Conservation (phyloP, 23 tunicate genomes). For the Corella eumyota region DNA sequence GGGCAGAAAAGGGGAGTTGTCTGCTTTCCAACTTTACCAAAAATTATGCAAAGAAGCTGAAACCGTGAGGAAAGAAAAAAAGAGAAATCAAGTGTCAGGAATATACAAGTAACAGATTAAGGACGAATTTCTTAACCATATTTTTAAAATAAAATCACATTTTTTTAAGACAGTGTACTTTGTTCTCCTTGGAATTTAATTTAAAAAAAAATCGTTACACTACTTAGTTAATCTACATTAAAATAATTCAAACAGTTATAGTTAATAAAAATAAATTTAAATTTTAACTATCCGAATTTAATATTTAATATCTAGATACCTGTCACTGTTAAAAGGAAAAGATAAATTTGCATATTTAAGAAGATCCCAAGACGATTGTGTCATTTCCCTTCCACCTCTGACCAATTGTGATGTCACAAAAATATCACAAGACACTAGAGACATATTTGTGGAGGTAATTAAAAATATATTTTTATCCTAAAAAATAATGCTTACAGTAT, state of each 20-base stretch:
- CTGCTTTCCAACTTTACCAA: constrained; percentile 35
- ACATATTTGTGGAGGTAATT: constrained; percentile 68
- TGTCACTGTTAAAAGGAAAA: constrained; percentile 51
- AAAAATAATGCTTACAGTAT: no score
- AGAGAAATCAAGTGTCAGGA: constrained; percentile 76
- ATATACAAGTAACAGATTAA: constrained; percentile 52
- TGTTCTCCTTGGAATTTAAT: not conserved
- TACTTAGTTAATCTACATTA: no score
- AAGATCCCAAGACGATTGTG: constrained; percentile 37
- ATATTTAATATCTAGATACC: constrained; percentile 21
- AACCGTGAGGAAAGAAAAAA: constrained; percentile 63
- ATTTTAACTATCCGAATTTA: not conserved
- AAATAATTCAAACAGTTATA: no score
- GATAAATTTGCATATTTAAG: constrained; percentile 58
- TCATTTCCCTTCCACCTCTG: constrained; percentile 87
- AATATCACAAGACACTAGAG: constrained; percentile 21
- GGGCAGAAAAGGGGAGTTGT: constrained; percentile 36
- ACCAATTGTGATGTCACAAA: constrained; percentile 69
- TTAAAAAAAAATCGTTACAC: not conserved
- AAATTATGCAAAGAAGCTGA: constrained; percentile 65
- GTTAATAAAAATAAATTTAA: no score
- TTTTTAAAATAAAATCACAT: not conserved
- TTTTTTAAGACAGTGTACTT: not conserved
- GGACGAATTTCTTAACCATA: not conserved
- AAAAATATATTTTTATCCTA: no score